phyloP scores from a whole-genome alignment of 2,113 vertebrate species.

The Pituophis catenifer region DNA sequence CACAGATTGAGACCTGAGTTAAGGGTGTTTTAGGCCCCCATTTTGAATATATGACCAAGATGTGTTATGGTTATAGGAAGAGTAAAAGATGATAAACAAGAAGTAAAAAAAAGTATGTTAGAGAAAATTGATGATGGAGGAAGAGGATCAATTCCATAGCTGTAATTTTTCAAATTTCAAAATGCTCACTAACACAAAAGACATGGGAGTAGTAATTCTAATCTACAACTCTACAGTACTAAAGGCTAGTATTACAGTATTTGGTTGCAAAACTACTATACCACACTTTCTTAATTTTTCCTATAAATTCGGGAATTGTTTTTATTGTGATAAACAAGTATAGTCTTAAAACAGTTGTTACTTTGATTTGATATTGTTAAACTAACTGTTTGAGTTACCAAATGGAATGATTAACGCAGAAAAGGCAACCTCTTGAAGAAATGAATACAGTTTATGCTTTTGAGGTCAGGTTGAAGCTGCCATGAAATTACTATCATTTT shows the following conservation, averaged over 20 bases:
- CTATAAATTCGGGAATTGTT: neutral
- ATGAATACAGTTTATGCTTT: neutral
- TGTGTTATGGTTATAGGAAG: neutral
- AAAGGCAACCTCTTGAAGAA: neutral
- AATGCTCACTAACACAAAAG: conserved; percentile 9
- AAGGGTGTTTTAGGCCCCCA: neutral
- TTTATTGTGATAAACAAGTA: neutral
- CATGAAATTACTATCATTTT: neutral
- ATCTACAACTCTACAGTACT: neutral
- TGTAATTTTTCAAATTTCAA: conserved; percentile 1
- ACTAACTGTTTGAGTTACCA: neutral
- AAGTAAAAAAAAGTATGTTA: neutral
- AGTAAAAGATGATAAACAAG: neutral
- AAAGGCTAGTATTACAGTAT: neutral
- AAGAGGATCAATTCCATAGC: neutral
- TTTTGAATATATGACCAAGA: neutral
- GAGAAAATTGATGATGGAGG: neutral
- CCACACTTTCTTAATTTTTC: neutral
- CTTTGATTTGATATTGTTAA: neutral
- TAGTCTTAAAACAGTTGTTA: neutral
- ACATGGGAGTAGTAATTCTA: neutral
- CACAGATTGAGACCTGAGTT: neutral
- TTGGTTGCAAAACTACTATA: conserved; percentile 9
- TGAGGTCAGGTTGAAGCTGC: neutral
- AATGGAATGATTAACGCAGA: neutral